phyloP scores from a whole-genome alignment of 2,113 vertebrate species.

The Myrmecophaga tridactyla region DNA sequence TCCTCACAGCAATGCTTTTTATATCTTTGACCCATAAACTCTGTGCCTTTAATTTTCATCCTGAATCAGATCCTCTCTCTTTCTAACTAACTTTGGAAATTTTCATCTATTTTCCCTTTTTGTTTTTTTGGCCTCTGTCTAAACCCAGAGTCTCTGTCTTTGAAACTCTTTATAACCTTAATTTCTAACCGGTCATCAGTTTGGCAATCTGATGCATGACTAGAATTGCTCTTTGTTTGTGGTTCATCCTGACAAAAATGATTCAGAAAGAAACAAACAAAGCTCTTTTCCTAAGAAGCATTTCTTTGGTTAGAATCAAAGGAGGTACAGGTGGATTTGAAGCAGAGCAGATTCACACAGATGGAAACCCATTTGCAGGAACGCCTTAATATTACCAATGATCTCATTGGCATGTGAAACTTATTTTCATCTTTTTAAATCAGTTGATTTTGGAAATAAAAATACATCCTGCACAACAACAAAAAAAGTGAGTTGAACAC shows the following conservation, averaged over 20 bases:
- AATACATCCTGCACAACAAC: neutral
- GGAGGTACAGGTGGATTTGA: neutral
- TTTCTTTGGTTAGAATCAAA: conserved; percentile 1
- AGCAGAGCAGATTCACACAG: neutral
- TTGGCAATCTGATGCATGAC: neutral
- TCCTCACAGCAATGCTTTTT: neutral
- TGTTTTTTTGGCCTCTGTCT: neutral
- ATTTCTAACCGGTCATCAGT: neutral
- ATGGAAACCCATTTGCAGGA: neutral
- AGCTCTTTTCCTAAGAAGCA: neutral
- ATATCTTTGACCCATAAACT: neutral
- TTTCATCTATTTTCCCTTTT: neutral
- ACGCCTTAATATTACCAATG: neutral
- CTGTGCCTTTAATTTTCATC: neutral
- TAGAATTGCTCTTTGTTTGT: neutral
- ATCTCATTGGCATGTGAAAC: neutral
- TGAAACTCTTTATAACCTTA: neutral
- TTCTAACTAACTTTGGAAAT: neutral
- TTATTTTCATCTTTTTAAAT: neutral
- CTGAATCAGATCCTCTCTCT: neutral
- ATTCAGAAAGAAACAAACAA: neutral
- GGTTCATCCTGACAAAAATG: neutral
- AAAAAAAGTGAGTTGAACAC: neutral
- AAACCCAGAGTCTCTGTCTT: neutral
- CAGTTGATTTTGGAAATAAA: conserved; percentile 20